These are phyloP conservation scores for Scelioninae gen. 1 DNA, from an alignment of 2,888 invertebrate genomes.

Conservation along the genomic window DNA sequence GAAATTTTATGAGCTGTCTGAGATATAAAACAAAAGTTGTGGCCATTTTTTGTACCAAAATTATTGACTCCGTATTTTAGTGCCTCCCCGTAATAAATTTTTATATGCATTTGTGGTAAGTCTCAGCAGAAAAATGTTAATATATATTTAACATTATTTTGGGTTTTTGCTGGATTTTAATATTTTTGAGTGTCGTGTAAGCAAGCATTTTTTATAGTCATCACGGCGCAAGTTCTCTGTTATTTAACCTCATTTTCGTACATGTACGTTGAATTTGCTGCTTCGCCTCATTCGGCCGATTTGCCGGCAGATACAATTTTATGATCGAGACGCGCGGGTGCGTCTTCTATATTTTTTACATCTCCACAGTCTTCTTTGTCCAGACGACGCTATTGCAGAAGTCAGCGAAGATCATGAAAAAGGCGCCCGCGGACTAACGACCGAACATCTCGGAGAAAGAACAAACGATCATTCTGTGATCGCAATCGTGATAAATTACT, in stretches of 20 bases:
- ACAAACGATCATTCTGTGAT: constrained; percentile 49
- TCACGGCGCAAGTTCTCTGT: constrained; percentile 47
- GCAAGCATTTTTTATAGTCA: constrained; percentile 43
- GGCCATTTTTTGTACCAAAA: constrained; percentile 14
- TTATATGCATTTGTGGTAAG: constrained; percentile 21
- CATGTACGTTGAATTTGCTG: constrained; percentile 54
- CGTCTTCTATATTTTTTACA: constrained; percentile 52
- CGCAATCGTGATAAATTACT: constrained; percentile 55
- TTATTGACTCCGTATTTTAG: not conserved
- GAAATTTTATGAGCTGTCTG: too few species aligned
- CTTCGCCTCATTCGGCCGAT: constrained; percentile 52
- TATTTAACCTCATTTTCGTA: constrained; percentile 61
- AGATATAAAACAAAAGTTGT: not conserved
- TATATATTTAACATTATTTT: constrained; percentile 39
- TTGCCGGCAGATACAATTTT: constrained; percentile 67
- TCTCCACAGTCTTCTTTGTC: constrained; percentile 32
- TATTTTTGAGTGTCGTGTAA: constrained; percentile 26
- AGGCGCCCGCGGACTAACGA: constrained; percentile 52
- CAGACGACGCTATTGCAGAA: constrained; percentile 48
- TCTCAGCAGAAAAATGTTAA: constrained; percentile 14
- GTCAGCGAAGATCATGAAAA: constrained; percentile 64
- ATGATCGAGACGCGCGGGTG: constrained; percentile 58
- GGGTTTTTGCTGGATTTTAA: constrained; percentile 21
- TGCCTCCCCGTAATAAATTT: constrained; percentile 40
- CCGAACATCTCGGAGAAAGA: constrained; percentile 35